Base-by-base conservation (phyloP, 2,113 vertebrate genomes). In the Corythaixoides concolor region DNA sequence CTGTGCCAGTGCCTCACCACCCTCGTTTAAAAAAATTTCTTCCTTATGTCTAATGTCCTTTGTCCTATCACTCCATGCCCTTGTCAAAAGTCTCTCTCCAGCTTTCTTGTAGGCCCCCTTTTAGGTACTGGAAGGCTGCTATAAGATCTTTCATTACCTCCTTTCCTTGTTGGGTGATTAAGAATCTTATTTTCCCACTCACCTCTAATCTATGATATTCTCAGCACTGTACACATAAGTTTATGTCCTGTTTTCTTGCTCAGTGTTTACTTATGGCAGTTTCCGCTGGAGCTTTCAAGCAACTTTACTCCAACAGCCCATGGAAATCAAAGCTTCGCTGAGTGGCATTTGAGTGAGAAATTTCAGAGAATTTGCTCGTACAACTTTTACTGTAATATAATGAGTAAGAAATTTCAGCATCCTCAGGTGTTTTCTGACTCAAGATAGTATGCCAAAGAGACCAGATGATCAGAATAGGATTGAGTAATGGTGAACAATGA, bases 401-500 rank as follows among this genome's bases (percentile, higher is more conserved):
- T 27, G 26, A 92, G 32, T 1, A 13, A 53, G 58, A 83, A 76
- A 72, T 49, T 49, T 59, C 63, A 74, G 24, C 41, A 66, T 75
- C 53, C 27, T 85, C 55, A 24, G 24, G 50, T 74, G 59, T 85
- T 58, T 64, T 69, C 28, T 90, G 50, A n/a, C 28, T 59, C 53
- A n/a, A 43, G 27, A 15, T 13, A 58, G 6, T 20, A 26, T 2
- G 7, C 9, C 43, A 55, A 49, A 39, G 55, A 41, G 23, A 78
- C 49, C 39, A 41, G 45, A 20, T 27, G 33, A 37, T 23, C 16
- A 41, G 56, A 89, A 27, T 11, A 41, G 20, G 37, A 26, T 0
- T 24, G n/a, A 88, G 33, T 37, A 53, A 13, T 1, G 2, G 19
- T 32, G 9, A 9, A 33, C 7, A 35, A 14, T 0, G 1, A 72